Base-by-base conservation (phyloP, 1,140 invertebrate species). In the Drosophila chauvacae region DNA sequence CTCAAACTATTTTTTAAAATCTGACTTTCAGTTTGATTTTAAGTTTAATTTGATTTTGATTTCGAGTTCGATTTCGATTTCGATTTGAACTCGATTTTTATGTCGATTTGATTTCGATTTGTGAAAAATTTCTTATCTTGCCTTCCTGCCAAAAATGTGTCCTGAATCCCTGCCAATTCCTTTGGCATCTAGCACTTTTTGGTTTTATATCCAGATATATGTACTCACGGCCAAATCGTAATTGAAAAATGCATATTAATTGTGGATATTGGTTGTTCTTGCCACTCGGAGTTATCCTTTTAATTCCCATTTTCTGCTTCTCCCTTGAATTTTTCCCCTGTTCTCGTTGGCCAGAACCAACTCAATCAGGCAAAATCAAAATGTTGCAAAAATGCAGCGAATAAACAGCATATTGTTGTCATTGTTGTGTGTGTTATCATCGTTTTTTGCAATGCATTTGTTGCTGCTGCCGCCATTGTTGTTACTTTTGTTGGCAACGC, bases 401-500 rank as follows among this genome's bases (percentile, higher is more conserved):
- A 86, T 87, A 87, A 82, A 82, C 82, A 84, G 58, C 75, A 64
- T 76, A 79, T 85, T 71, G 82, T 79, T 86, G 68, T 41, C 62
- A 77, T 61, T 70, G 72, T 72, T 77, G 44, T 39, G 10, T 11
- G 9, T 37, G 42, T 70, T 70, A 71, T 57, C 65, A 57, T 56
- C 5, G 78, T 60, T 59, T 50, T 51, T 51, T 51, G 66, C 18
- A 16, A 28, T 37, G 39, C 39, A 44, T 39, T 59, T 77, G 51
- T 47, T 47, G 45, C 45, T 26, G 18, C 45, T 9, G 23, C 42
- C 4, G 23, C 23, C 20, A 26, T 48, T 48, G 47, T 57, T 63
- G 73, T 45, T 75, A 58, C 37, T 78, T 57, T 77, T 81, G 78
- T 70, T 81, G 60, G 57, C 70, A 69, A 73, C 80, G 69, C 77